Evolutionary conservation across 2,113 vertebrate species (phyloP), one percentile per base, ranked within the genome.

Genomic region (Callipepla squamata): DNA sequence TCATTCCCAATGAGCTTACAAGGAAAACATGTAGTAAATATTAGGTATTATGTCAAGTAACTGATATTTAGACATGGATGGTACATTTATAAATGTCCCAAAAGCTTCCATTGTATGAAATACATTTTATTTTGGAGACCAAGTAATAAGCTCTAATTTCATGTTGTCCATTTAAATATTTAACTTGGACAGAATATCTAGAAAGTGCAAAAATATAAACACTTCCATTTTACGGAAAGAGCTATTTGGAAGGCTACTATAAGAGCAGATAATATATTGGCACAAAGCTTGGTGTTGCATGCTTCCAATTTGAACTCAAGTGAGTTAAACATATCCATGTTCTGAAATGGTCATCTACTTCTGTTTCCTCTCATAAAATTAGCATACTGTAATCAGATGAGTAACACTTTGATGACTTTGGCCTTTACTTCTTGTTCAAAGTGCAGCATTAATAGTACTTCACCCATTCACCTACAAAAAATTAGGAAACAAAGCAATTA

Each of bases 401-500:
- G 34, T 59, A 77, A 82, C 0, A 0, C 74, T 74, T 74, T 36
- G 42, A 63, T 68, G 79, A 26, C 51, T 87, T 38, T 63, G 63
- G 55, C 67, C 63, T 77, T 38, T 87, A 89, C 25, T 70, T 87
- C 42, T 76, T 80, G 17, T 51, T 89, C 50, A 59, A 79, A 95
- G 25, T 74, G 34, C 28, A 59, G 19, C 67, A 63, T 55, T 89
- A 77, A 59, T n/a, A 85, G 42, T 61, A 87, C 21, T 69, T 76
- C 59, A 86, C 69, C 73, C 57, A 69, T 77, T 87, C 70, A 79
- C 65, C 11, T 38, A 74, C 28, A 77, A 89, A 62, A 89, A 93
- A 87, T 80, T 57, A 85, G 75, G 55, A 91, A 96, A 87, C 48
- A 89, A 92, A 89, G 77, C 72, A 69, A 79, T 44, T 89, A 65